Evolutionary conservation across 2,888 invertebrate genomes (phyloP), one percentile per base, ranked within the genome.

Genomic region (Melanostoma mellinum): DNA sequence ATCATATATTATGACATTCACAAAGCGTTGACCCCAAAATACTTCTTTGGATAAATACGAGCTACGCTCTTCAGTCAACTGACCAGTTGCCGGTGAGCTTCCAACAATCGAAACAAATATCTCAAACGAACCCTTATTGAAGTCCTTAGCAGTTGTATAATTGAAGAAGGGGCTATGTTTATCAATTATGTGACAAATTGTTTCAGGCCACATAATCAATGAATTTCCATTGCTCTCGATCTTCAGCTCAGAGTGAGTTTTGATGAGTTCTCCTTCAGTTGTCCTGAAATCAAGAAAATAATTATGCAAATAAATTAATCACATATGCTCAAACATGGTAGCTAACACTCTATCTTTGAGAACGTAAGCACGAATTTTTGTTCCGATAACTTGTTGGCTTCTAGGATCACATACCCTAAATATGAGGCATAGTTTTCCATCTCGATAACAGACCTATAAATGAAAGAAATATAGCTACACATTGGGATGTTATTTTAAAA

Each of bases 121-220:
- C 92, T 97, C 94, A 89, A 97, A 97, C 87, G 95, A 93, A 85
- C 93, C 94, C 48, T 94, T 93, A 89, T 95, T 93, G 89, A 97
- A 93, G 88, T 97, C 96, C 53, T 86, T 88, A 86, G 95, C 95
- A 0, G 95, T 95, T 0, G 95, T 94, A 87, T 97, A 93, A 87
- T 95, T 94, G 90, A 94, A 96, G 56, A 98, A 93, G 0, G 98
- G 98, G 88, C 97, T 97, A 33, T 90, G 89, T 6, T 92, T 92
- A 88, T 96, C 94, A 85, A 98, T 97, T 76, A 93, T 93, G 90
- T 98, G 98, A 8, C 96, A 95, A 6, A 98, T 94, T 1, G 96
- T 96, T 87, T 96, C 94, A 0, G 98, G 98, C 97, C 97, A 98
- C 52, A 97, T 93, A 87, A 97, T 95, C 44, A 93, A 89, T 42